Conservation (phyloP, 2,113 vertebrate species). For the Osmerus mordax region DNA sequence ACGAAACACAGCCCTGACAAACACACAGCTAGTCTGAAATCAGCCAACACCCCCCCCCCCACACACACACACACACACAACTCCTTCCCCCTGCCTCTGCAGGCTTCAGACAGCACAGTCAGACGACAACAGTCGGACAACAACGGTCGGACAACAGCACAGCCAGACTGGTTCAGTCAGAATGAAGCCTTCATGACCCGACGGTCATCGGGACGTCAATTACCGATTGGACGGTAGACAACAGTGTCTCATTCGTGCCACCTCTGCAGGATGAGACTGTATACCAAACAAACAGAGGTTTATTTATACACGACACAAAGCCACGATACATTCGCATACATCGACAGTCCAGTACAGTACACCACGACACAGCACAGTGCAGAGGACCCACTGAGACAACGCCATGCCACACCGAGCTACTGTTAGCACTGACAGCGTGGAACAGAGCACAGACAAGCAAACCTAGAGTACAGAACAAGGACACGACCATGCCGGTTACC, state of each 20-base stretch:
- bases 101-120: constrained; percentile 5
- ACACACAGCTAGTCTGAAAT: constrained; percentile 46
- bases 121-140: not conserved
- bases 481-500: constrained; percentile 64
- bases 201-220: too few relatives aligned
- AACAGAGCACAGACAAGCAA: not conserved
- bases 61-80: constrained; percentile 24
- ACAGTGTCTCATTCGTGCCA: too few relatives aligned
- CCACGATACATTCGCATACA: too few relatives aligned
- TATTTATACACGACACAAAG: too few relatives aligned
- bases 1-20: constrained; percentile 29
- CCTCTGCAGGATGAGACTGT: too few relatives aligned
- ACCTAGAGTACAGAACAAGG: not conserved
- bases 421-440: not conserved
- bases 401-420: not conserved
- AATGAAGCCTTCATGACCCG: too few relatives aligned
- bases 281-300: too few relatives aligned
- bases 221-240: too few relatives aligned
- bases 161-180: constrained; percentile 16
- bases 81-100: constrained; percentile 26
- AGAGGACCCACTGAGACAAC: too few relatives aligned
- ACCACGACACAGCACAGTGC: too few relatives aligned
- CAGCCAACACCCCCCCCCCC: constrained; percentile 7
- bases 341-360: too few relatives aligned
- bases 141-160: constrained; percentile 1